phyloP scores from a whole-genome alignment of 2,113 vertebrate genomes.

The Callocephalon fimbriatum region DNA sequence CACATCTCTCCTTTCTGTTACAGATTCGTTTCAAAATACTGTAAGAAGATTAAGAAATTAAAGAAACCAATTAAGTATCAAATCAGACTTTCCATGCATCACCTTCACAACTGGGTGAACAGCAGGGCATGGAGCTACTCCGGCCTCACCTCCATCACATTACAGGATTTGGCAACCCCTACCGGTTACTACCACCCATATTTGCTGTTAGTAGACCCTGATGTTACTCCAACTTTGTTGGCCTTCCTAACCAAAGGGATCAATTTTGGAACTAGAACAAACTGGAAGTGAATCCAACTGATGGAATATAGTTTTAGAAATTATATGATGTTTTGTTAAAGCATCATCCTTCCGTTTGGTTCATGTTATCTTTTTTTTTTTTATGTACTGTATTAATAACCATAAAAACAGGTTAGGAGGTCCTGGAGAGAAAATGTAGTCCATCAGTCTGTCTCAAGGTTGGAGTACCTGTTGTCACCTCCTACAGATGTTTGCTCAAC shows the following conservation, averaged over 20 bases:
- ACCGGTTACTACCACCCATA: background rate
- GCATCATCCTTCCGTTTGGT: background rate
- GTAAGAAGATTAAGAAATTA: background rate
- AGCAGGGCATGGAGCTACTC: background rate
- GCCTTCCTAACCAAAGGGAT: background rate
- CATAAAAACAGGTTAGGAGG: background rate
- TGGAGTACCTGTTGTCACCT: background rate
- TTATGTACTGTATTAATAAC: background rate
- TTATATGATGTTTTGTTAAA: background rate
- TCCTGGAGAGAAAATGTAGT: background rate
- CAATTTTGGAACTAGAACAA: background rate
- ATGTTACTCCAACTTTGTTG: background rate
- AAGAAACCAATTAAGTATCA: background rate
- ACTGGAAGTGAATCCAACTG: background rate
- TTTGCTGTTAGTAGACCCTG: background rate
- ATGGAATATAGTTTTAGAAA: background rate
- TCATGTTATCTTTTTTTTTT: background rate
- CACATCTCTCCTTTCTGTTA: background rate
- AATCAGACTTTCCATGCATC: background rate
- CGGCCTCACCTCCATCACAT: fast-evolving
- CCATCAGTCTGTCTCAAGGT: background rate
- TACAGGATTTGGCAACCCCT: background rate
- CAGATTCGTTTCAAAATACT: background rate
- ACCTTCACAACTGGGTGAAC: background rate
- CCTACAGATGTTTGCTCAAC: background rate